These are phyloP conservation scores for Siderastrea radians DNA, from an alignment of 92 coral and sea anemone species.

Conservation along the genomic window DNA sequence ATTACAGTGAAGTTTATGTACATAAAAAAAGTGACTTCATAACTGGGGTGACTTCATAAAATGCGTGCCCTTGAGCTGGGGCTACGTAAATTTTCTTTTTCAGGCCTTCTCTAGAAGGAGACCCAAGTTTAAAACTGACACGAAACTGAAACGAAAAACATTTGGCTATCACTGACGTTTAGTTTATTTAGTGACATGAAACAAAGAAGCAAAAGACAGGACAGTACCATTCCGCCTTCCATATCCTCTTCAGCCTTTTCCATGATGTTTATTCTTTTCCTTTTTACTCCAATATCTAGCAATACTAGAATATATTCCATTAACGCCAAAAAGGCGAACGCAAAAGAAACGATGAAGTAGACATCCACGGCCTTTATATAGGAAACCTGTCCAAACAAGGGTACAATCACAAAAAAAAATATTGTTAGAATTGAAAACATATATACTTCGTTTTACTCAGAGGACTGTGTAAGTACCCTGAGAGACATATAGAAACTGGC, in stretches of 20 bases:
- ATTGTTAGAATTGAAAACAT: background rate
- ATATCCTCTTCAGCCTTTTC: background rate
- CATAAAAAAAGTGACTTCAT: too few relatives aligned
- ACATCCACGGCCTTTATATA: conserved; percentile 80
- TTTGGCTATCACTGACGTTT: too few relatives aligned
- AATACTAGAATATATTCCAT: conserved; percentile 69
- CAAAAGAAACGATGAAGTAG: conserved; percentile 77
- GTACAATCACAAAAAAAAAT: background rate
- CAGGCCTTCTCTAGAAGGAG: background rate
- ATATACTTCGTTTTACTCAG: background rate
- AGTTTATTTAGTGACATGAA: background rate
- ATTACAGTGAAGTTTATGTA: too few relatives aligned
- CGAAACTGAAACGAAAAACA: background rate
- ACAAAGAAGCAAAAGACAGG: background rate
- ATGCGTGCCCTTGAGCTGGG: too few relatives aligned
- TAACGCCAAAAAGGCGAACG: conserved; percentile 71
- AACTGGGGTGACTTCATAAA: too few relatives aligned
- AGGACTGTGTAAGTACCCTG: too few relatives aligned
- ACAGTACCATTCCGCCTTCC: background rate
- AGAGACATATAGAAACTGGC: too few relatives aligned
- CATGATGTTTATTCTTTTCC: background rate
- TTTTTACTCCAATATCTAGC: conserved; percentile 54
- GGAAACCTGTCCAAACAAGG: conserved; percentile 55
- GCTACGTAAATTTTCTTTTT: too few relatives aligned
- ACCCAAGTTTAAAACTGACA: background rate